A percentile compares a stretch with the other conserved stretches of the same genome.
Evolutionary conservation across 2,113 vertebrate species (phyloP).

Genomic region (Lichenostomus cassidix): DNA sequence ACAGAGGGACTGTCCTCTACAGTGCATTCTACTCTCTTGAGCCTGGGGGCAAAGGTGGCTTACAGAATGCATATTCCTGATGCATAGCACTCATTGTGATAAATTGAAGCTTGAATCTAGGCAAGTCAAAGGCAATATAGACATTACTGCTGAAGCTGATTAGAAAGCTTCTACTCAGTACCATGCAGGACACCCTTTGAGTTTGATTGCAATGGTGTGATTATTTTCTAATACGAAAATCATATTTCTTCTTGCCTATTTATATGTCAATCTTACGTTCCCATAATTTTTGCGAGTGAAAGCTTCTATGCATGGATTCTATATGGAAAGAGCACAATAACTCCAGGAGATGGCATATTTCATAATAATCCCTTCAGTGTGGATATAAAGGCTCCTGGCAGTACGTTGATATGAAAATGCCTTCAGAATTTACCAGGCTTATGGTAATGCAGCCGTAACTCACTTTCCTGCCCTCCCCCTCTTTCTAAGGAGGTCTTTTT

Average conservation of each 20-base stretch:
- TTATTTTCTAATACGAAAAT: background rate
- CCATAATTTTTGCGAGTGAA: background rate
- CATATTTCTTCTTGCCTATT: background rate
- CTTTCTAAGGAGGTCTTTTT: background rate
- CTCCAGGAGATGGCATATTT: background rate
- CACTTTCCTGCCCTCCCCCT: fast-evolving
- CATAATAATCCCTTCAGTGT: background rate
- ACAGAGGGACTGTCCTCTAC: background rate
- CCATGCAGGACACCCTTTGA: background rate
- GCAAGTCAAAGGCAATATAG: background rate
- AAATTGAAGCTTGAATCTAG: background rate
- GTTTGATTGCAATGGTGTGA: background rate
- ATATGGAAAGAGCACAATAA: background rate
- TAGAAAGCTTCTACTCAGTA: background rate
- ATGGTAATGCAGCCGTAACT: background rate
- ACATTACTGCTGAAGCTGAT: background rate
- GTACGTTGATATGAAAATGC: background rate
- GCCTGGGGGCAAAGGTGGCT: background rate
- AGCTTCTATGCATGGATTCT: background rate
- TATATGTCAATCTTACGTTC: background rate
- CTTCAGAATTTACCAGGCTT: background rate
- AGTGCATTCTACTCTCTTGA: background rate
- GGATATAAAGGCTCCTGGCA: background rate
- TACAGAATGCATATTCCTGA: background rate
- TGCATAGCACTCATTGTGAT: background rate